Conservation (phyloP, 2,888 invertebrate genomes). For the Teinopalpus imperialis region DNA sequence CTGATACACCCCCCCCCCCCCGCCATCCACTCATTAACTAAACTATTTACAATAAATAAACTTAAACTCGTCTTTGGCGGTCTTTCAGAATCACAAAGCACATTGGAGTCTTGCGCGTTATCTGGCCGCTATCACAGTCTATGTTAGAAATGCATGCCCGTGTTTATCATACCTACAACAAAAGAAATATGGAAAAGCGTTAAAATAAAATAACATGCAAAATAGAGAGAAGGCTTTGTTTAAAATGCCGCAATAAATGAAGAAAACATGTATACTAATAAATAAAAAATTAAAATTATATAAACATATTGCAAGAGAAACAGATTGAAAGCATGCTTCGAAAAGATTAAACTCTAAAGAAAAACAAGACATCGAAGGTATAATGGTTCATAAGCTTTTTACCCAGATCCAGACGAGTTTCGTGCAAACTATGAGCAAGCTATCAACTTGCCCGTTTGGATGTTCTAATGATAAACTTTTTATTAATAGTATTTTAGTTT, state of each 20-base stretch:
- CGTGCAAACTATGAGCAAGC: no score
- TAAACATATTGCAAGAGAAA: no score
- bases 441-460: no score
- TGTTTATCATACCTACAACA: slow-evolving; percentile 77
- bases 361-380: no score
- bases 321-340: slow-evolving; percentile 5
- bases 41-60: slow-evolving; percentile 58
- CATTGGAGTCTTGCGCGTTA: slow-evolving; percentile 51
- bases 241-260: no score
- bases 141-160: slow-evolving; percentile 72
- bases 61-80: slow-evolving; percentile 53
- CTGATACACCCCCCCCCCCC: slow-evolving; percentile 32
- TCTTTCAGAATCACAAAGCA: slow-evolving; percentile 61
- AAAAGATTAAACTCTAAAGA: no score
- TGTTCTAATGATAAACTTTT: no score
- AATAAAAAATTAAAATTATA: not conserved
- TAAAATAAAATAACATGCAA: slow-evolving; percentile 62
- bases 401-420: no score
- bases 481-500: no score
- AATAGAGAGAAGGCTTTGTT: slow-evolving; percentile 42
- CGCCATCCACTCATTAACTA: slow-evolving; percentile 42
- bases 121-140: slow-evolving; percentile 72
- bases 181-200: slow-evolving; percentile 72
- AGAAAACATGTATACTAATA: not conserved
- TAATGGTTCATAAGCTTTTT: no score